These are phyloP conservation scores for Andrena bucephala DNA, from an alignment of 2,888 invertebrate genomes.

Conservation along the genomic window DNA sequence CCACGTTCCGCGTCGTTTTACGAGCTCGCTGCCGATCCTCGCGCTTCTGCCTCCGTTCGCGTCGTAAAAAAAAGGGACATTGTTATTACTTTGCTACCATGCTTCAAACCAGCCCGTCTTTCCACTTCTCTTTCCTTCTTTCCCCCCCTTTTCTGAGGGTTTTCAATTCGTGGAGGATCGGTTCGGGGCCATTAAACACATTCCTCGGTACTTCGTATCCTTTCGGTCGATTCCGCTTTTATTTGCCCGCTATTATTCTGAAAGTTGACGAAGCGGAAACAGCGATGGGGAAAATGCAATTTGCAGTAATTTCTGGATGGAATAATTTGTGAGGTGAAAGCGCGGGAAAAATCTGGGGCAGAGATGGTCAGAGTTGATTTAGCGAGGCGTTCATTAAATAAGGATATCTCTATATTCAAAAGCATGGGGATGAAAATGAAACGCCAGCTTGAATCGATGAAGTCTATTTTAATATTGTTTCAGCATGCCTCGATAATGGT, in stretches of 20 bases:
- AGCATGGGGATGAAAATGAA: not conserved
- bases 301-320: not conserved
- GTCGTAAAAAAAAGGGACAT: conserved; percentile 57
- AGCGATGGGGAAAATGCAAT: not conserved
- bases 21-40: conserved; percentile 52
- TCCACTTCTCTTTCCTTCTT: not conserved
- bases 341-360: not conserved
- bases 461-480: conserved; percentile 4
- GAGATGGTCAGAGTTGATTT: not conserved
- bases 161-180: conserved; percentile 8
- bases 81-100: conserved; percentile 56
- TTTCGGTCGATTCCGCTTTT: not conserved
- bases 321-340: not conserved
- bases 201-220: conserved; percentile 13
- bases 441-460: conserved; percentile 10
- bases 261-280: not conserved
- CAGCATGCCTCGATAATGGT: not conserved
- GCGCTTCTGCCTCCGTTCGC: conserved; percentile 22
- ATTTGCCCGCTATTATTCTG: not conserved
- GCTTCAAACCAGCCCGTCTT: conserved; percentile 14
- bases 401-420: not conserved
- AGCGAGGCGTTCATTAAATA: conserved; percentile 13
- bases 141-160: not conserved
- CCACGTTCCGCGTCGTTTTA: conserved; percentile 49
- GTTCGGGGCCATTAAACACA: conserved; percentile 20